Evolutionary conservation across 2,797 vertebrate species (phyloP), one percentile per base, ranked within the genome.

Genomic region (Cryptoprocta ferox): DNA sequence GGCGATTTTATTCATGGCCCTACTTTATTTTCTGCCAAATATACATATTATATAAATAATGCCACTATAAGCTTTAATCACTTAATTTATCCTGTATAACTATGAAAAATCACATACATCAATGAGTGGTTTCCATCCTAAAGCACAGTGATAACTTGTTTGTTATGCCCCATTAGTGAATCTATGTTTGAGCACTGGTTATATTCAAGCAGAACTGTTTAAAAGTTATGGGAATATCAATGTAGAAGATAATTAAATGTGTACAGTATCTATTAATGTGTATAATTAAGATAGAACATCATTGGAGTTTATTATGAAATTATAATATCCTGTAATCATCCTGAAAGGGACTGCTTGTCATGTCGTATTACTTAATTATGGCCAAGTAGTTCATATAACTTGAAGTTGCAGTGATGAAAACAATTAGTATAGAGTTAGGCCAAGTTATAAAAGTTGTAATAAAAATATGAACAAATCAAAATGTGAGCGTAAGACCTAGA

Each of bases 241-340:
- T 97, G 97, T 97, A 98, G 95, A 95, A 91, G 98, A 98, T 98
- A 98, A 99, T 98, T 98, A 98, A 98, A 98, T 98, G 97, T 98
- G 96, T 98, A 98, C 88, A 97, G 96, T 98, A 98, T 98, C 97
- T 98, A 96, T 98, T 99, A 98, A 98, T 98, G 84, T 97, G 90
- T 98, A 95, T 98, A 98, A 99, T 99, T 98, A 98, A 99, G 98
- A 98, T 93, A 94, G 93, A 98, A 97, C 96, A 98, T 98, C 95
- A 98, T 94, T 98, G 96, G 84, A 88, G 88, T 98, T 98, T 98
- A 98, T 98, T 98, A 97, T 89, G 92, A 94, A 97, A 94, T 98
- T 98, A 97, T 96, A 97, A 98, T 97, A 92, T 95, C 83, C 70
- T 91, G 9, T 96, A 98, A 97, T 97, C 92, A 96, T 82, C 59